Percentiles rank a stretch among this genome's conserved stretches.
These are phyloP conservation scores for Diarsia mendica DNA, from an alignment of 2,888 invertebrate genomes.

Conservation along the genomic window DNA sequence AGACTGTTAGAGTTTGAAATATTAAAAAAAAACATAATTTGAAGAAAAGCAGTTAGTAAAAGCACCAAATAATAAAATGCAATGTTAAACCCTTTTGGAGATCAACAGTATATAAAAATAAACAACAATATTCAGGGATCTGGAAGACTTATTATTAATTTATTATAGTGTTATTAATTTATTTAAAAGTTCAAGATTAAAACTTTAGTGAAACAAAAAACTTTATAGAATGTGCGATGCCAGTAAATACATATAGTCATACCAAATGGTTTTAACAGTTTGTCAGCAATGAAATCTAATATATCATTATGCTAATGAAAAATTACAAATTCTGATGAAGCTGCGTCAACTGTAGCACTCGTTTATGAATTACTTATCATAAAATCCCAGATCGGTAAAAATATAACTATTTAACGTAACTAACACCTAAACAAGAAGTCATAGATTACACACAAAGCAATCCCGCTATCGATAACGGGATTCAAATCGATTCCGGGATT, in stretches of 20 bases:
- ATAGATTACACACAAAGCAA: conserved; percentile 44
- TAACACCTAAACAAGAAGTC: conserved; percentile 36
- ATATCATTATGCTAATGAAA: not conserved
- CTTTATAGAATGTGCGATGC: not conserved
- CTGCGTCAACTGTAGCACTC: conserved; percentile 30
- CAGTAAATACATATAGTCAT: not conserved
- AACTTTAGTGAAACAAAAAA: too few relatives aligned
- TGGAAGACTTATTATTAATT: conserved; percentile 23
- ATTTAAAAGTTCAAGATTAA: not conserved
- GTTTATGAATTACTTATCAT: conserved; percentile 25
- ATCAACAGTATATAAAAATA: conserved; percentile 26
- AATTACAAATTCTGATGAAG: conserved; percentile 16
- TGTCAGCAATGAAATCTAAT: not conserved
- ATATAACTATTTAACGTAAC: conserved; percentile 60
- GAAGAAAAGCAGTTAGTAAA: conserved; percentile 20
- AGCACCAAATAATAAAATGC: conserved; percentile 41
- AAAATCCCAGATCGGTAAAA: conserved; percentile 62
- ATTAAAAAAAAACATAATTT: conserved; percentile 10
- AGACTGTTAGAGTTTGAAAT: conserved; percentile 10
- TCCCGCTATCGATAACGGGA: conserved; percentile 14
- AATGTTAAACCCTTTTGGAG: conserved; percentile 28
- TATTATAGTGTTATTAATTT: conserved; percentile 1
- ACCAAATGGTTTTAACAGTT: not conserved
- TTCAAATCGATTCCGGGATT: conserved; percentile 26
- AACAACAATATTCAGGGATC: conserved; percentile 33